Conservation (phyloP, 2,888 invertebrate species). For the Lepeophtheirus nordmannii region DNA sequence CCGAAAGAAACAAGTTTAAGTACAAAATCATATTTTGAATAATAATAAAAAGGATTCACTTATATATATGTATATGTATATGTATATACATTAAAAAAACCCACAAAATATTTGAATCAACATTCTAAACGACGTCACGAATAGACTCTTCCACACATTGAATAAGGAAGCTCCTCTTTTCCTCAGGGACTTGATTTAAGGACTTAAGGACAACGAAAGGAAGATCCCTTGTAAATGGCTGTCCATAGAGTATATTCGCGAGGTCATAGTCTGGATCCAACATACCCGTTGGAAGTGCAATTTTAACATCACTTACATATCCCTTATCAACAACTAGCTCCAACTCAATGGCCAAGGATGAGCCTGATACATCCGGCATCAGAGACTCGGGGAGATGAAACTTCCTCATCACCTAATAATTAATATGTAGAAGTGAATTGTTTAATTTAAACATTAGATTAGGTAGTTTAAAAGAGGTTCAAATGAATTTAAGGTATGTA, state of each 20-base stretch:
- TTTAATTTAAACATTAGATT: not conserved
- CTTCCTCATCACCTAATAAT: slow-evolving; percentile 4
- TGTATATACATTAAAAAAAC: too few species aligned
- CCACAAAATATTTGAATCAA: too few species aligned
- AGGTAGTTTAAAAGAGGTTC: not conserved
- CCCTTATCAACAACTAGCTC: slow-evolving; percentile 17
- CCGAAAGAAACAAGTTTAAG: too few species aligned
- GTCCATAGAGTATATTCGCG: not conserved
- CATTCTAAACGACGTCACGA: slow-evolving; percentile 8
- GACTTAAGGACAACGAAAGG: not conserved
- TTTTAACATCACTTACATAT: slow-evolving; percentile 7
- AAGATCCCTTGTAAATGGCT: not conserved
- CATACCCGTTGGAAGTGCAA: slow-evolving; percentile 4
- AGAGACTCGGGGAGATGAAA: slow-evolving; percentile 12
- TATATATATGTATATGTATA: too few species aligned
- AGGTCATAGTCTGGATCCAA: slow-evolving; percentile 15
- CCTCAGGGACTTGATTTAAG: not conserved
- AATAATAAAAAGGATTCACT: too few species aligned
- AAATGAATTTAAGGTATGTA: not conserved
- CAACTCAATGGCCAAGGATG: not conserved
- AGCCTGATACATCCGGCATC: not conserved
- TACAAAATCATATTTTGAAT: too few species aligned
- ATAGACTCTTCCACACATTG: slow-evolving; percentile 10
- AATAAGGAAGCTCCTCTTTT: slow-evolving; percentile 3
- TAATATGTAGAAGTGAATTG: not conserved